Conservation (phyloP, 2,113 vertebrate species). For the Struthio camelus region DNA sequence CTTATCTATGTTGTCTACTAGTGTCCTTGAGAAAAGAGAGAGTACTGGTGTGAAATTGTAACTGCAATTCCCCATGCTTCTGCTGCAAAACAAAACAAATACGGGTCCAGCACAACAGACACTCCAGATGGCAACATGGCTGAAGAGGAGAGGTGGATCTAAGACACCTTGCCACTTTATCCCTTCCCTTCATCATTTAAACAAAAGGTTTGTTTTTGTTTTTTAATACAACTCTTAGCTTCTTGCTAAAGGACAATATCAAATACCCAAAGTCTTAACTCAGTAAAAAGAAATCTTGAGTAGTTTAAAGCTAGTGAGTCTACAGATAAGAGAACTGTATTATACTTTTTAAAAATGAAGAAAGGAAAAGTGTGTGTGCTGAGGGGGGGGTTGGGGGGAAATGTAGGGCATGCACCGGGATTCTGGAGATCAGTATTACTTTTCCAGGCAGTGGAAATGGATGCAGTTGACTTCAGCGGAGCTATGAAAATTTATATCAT, state of each 20-base stretch:
- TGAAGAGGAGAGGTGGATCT: background rate
- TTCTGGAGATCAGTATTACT: background rate
- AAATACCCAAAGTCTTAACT: background rate
- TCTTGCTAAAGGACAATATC: background rate
- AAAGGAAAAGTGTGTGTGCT: too few relatives aligned
- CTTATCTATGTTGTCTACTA: background rate
- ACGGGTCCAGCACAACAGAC: background rate
- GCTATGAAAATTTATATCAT: background rate
- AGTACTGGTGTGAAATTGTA: background rate
- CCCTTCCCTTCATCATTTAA: background rate
- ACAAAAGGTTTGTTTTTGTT: background rate
- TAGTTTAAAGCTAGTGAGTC: background rate
- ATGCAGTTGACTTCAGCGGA: background rate
- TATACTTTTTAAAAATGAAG: background rate
- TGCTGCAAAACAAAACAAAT: background rate
- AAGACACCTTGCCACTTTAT: background rate
- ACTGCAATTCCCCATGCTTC: background rate
- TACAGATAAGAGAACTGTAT: background rate
- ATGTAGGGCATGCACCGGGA: background rate
- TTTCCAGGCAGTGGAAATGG: background rate
- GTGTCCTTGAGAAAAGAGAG: background rate
- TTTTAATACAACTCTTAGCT: background rate
- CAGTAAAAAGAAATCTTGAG: background rate
- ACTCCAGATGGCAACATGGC: background rate
- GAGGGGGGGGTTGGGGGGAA: accelerated